Base-by-base conservation (phyloP, 2,113 vertebrate species). In the Paedocypris sp. region DNA sequence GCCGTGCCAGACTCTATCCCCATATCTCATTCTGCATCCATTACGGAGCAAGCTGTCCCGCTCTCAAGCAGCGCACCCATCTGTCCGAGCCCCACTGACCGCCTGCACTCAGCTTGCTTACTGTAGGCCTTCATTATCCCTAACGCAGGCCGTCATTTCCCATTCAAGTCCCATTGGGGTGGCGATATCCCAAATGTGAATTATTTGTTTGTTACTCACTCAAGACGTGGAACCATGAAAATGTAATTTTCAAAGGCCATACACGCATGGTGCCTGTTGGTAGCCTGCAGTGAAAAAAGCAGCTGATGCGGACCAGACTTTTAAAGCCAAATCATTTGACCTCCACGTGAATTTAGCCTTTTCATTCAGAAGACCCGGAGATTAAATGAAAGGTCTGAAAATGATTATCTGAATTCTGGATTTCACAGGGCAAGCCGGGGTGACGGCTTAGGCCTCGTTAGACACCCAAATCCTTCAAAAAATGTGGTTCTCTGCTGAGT, bases 11-110 rank as follows among this genome's bases (percentile, higher is more conserved):
- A 42, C 50, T 64, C 53, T 73, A 65, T 35, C 69, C 54, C 41
- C 62, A 60, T 68, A 32, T 69, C 66, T 12, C 64, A 48, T 66
- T 64, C 10, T 62, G 59, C 71, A 61, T 79, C 74, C 71, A 67
- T 79, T 73, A 76, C 68, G 38, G 71, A 60, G 58, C 76, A 78
- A 80, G 78, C 80, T 81, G 79, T 77, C 64, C 65, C n/a, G 38
- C 12, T 62, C 45, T 6, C 43, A 31, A 66, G 71, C 54, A 64
- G 78, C 76, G 77, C 73, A 62, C 73, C 70, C 41, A 45, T 76
- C 75, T 73, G 72, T 62, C 62, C 26, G 71, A 39, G 56, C 61
- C 46, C 51, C 57, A 47, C 46, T 28, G 49, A 33, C 33, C 31
- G 18, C 35, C 29, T 46, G 46, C 43, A 62, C 53, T 39, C 54